Conservation (phyloP, 2,113 vertebrate genomes). For the Eudyptes chrysolophus region DNA sequence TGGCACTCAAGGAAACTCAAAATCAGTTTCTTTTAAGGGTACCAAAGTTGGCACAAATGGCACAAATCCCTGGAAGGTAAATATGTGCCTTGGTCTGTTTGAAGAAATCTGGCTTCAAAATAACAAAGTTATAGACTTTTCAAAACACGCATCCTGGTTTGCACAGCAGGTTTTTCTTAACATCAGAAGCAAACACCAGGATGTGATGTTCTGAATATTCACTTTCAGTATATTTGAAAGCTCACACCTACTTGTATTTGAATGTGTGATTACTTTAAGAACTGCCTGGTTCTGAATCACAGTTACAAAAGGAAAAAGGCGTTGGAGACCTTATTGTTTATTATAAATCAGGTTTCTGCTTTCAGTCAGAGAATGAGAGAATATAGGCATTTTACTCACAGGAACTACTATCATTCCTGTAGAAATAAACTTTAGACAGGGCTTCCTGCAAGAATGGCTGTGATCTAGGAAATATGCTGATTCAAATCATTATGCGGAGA, state of each 20-base stretch:
- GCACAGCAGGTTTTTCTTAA: constrained; percentile 57
- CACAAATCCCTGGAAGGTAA: background rate
- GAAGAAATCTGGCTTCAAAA: constrained; percentile 40
- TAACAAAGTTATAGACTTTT: constrained; percentile 48
- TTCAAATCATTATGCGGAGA: background rate
- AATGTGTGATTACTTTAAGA: constrained; percentile 59
- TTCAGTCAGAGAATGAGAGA: background rate
- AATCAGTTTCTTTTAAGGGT: background rate
- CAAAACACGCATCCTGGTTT: constrained; percentile 50
- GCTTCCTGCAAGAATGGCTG: background rate
- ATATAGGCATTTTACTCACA: background rate
- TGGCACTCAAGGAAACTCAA: background rate
- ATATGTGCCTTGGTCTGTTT: constrained; percentile 8
- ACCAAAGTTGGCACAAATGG: constrained; percentile 9
- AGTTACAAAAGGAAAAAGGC: constrained; percentile 16
- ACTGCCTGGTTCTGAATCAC: constrained; percentile 19
- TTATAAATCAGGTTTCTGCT: constrained; percentile 24
- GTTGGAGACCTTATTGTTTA: background rate
- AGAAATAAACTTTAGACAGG: background rate
- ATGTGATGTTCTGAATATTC: constrained; percentile 65
- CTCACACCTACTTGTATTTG: constrained; percentile 60
- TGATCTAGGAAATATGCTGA: background rate
- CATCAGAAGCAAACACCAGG: constrained; percentile 65
- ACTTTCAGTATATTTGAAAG: constrained; percentile 49
- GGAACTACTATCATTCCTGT: background rate